phyloP scores from a whole-genome alignment of 2,888 invertebrate species.

The Cancer borealis region DNA sequence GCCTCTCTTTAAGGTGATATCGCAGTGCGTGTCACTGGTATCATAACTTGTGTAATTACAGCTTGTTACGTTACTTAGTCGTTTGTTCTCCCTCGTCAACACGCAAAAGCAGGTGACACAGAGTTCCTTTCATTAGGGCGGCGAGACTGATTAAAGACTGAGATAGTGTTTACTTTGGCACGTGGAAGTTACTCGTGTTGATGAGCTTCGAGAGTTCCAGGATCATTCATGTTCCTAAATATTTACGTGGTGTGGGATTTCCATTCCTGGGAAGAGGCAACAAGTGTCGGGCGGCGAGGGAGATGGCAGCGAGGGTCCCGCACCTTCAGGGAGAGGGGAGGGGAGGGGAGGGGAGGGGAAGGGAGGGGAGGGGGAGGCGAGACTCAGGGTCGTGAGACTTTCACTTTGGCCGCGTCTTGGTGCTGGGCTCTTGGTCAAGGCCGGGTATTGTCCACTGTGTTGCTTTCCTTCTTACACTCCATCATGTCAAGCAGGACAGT shows the following conservation, averaged over 20 bases:
- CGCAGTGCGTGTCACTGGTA: conserved; percentile 8
- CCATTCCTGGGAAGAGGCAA: neutral
- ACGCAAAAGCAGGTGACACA: neutral
- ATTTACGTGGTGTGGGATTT: neutral
- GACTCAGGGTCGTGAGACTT: neutral
- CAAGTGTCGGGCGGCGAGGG: neutral
- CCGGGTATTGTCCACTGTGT: neutral
- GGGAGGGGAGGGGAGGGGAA: neutral
- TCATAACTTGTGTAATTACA: conserved; percentile 10
- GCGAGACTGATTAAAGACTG: neutral
- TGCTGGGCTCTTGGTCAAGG: conserved; percentile 24
- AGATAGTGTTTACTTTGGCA: neutral
- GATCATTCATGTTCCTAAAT: neutral
- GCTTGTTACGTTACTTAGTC: neutral
- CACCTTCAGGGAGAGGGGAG: neutral
- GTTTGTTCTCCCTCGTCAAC: neutral
- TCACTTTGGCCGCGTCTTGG: conserved; percentile 5
- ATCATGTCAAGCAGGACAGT: neutral
- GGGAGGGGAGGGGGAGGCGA: neutral
- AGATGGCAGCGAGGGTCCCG: neutral
- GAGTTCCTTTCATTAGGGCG: neutral
- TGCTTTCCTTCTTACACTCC: neutral
- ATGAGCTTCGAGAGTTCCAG: neutral
- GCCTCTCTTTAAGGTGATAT: neutral
- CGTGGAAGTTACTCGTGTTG: neutral